Percentiles rank a stretch among this genome's conserved stretches.
Conservation (phyloP, 1,140 invertebrate species). For the Zaprionus lachaisei region DNA sequence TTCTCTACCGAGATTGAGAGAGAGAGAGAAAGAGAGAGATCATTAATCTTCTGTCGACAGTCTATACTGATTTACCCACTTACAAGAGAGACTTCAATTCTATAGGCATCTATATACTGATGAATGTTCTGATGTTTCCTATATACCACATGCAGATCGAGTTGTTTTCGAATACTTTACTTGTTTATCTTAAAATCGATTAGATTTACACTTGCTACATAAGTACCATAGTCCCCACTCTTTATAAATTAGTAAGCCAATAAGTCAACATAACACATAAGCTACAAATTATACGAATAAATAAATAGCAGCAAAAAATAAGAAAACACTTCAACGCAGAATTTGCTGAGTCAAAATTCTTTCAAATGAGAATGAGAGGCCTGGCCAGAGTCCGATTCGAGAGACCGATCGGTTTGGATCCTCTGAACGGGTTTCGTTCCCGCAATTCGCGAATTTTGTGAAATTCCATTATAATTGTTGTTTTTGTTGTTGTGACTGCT, state of each 20-base stretch:
- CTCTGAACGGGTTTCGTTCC: conserved; percentile 37
- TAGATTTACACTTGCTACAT: not conserved
- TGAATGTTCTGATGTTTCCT: not conserved
- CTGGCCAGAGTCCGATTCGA: not conserved
- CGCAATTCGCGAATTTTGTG: conserved; percentile 39
- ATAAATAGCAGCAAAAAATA: conserved; percentile 4
- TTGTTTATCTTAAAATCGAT: not conserved
- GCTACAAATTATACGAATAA: conserved; percentile 19
- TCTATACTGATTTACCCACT: not conserved
- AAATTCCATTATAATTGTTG: conserved; percentile 44
- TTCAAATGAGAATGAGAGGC: conserved; percentile 28
- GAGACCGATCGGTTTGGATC: not conserved
- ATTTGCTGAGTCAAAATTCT: conserved; percentile 14
- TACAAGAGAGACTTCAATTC: not conserved
- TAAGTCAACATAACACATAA: conserved; percentile 29
- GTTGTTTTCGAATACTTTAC: conserved; percentile 5
- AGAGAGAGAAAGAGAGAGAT: not conserved
- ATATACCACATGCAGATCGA: not conserved
- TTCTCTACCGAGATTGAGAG: not conserved
- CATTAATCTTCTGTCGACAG: not conserved
- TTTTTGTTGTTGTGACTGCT: conserved; percentile 17
- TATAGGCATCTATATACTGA: not conserved
- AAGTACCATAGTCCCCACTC: conserved; percentile 11
- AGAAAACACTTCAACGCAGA: conserved; percentile 1
- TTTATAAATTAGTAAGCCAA: conserved; percentile 43